These are phyloP conservation scores for Osmerus mordax DNA, from an alignment of 2,113 vertebrate species.

Conservation along the genomic window DNA sequence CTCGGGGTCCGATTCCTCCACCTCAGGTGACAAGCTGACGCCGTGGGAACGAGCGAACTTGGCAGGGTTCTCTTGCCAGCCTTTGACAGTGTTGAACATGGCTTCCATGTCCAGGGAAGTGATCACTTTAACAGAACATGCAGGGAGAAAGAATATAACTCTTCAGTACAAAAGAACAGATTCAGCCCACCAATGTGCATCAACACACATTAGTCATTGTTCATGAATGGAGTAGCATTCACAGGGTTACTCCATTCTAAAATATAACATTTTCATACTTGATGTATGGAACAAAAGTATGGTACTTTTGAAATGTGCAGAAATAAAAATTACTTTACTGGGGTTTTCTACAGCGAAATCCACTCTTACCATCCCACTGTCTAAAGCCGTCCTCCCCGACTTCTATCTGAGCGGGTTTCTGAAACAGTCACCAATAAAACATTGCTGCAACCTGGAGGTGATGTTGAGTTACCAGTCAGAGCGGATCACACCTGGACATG, in stretches of 20 bases:
- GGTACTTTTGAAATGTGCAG: slow-evolving; percentile 57
- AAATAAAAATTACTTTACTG: slow-evolving; percentile 60
- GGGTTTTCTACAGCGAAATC: slow-evolving; percentile 72
- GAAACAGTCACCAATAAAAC: slow-evolving; percentile 86
- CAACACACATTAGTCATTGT: slow-evolving; percentile 40
- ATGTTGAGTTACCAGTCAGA: slow-evolving; percentile 68
- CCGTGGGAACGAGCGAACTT: slow-evolving; percentile 80
- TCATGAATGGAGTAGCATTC: slow-evolving; percentile 54
- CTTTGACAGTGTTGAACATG: slow-evolving; percentile 75
- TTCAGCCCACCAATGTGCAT: slow-evolving; percentile 38
- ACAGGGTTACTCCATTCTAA: slow-evolving; percentile 34
- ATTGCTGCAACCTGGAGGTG: slow-evolving; percentile 75
- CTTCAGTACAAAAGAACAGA: slow-evolving; percentile 37
- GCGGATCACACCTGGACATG: slow-evolving; percentile 76
- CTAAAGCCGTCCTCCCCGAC: slow-evolving; percentile 82
- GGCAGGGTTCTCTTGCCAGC: slow-evolving; percentile 76
- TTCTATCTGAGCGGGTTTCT: slow-evolving; percentile 82
- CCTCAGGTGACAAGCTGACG: slow-evolving; percentile 53
- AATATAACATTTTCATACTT: slow-evolving; percentile 28
- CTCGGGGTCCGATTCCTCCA: slow-evolving; percentile 51
- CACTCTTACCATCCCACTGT: slow-evolving; percentile 88
- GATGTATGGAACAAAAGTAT: slow-evolving; percentile 46
- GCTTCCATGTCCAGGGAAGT: slow-evolving; percentile 79
- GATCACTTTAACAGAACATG: slow-evolving; percentile 66
- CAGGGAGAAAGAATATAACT: slow-evolving; percentile 30